Base-by-base conservation (phyloP, 2,113 vertebrate species). In the Tenrec ecaudatus region DNA sequence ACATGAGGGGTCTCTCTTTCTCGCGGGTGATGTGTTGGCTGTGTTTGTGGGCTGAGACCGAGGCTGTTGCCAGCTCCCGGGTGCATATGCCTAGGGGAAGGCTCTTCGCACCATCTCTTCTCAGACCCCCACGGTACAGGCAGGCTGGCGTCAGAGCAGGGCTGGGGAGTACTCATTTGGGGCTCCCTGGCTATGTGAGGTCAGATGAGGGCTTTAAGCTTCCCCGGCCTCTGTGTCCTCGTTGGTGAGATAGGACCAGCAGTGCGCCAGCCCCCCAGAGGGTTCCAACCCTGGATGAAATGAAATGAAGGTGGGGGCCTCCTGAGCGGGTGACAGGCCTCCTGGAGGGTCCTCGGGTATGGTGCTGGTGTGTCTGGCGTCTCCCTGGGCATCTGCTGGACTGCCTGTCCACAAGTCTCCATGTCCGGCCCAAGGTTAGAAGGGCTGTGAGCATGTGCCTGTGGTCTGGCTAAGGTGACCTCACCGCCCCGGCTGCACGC, bases 381-480 rank as follows among this genome's bases (percentile, higher is more conserved):
- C 64, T 3, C 31, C 10, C 10, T 31, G 60, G 81, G 73, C 53
- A 40, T 86, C 88, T 71, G 20, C 40, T 57, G 22, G n/a, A 43
- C 81, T 94, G 95, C 76, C 82, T 43, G n/a, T 75, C 64, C 43
- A 25, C 16, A 10, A 25, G 43, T 81, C 38, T 88, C 69, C 40
- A 36, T 0, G 14, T 86, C 92, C 89, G 12, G 47, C 47, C 47
- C 47, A 53, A 31, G 5, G 4, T 68, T 11, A 29, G 76, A 40
- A 58, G 29, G 53, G 12, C 57, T 36, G 29, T n/a, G 3, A 38
- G 60, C 62, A 38, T 3, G 15, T 75, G 43, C 78, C 79, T 1
- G 1, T 4, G 31, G 75, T 27, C 38, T 3, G 43, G 38, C 53
- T 19, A 14, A 68, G 78, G 19, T 9, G 4, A 6, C 27, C 31